phyloP scores from a whole-genome alignment of 2,797 vertebrate species.

The Peromyscus aztecus region DNA sequence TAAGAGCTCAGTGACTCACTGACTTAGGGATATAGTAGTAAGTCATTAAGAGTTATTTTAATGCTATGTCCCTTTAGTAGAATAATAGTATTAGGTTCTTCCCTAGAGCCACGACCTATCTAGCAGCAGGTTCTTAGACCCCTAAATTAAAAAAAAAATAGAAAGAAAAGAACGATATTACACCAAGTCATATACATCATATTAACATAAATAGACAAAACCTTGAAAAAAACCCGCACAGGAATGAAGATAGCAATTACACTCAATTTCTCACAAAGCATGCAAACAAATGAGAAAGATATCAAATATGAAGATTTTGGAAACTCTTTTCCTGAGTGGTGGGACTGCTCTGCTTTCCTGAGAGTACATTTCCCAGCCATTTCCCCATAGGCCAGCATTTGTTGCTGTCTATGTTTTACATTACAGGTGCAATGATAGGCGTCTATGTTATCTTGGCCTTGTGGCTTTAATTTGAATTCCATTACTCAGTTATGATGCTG shows the following conservation, averaged over 20 bases:
- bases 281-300: neutral
- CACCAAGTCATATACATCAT: too few relatives aligned
- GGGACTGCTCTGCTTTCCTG: neutral
- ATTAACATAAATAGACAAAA: neutral
- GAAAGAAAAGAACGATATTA: too few relatives aligned
- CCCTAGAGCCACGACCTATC: neutral
- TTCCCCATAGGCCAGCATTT: neutral
- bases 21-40: neutral
- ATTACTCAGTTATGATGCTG: neutral
- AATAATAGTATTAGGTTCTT: neutral
- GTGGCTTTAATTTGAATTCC: neutral
- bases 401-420: neutral
- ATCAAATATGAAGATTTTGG: neutral
- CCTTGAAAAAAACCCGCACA: neutral
- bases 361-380: neutral
- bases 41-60: too few relatives aligned
- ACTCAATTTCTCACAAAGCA: neutral
- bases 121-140: neutral
- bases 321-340: neutral
- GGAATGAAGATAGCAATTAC: neutral
- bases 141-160: neutral
- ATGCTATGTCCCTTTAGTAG: neutral
- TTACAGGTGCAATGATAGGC: neutral
- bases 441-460: neutral
- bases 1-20: neutral